Conservation (phyloP, 2,113 vertebrate species). For the Pelvicachromis taeniatus region DNA sequence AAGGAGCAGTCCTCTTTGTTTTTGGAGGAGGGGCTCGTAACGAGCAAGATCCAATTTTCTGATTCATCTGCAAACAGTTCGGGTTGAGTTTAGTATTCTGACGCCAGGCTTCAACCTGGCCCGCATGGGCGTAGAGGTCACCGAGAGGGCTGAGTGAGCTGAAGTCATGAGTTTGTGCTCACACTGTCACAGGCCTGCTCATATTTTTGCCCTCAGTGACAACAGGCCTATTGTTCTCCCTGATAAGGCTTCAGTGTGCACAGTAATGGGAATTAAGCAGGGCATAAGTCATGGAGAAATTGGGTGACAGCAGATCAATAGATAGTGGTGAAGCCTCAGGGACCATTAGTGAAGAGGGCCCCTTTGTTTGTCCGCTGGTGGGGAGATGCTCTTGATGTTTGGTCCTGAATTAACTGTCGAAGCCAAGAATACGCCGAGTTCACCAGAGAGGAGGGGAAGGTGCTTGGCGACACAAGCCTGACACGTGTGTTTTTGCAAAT, state of each 20-base stretch:
- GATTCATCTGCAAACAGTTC: constrained; percentile 61
- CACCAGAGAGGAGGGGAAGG: not conserved
- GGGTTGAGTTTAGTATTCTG: constrained; percentile 46
- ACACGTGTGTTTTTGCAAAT: constrained; percentile 5
- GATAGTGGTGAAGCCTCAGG: constrained; percentile 61
- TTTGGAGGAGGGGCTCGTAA: constrained; percentile 25
- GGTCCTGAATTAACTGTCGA: constrained; percentile 32
- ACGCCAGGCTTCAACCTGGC: not conserved
- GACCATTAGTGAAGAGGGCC: constrained; percentile 64
- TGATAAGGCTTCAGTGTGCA: constrained; percentile 71
- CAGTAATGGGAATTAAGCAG: constrained; percentile 70
- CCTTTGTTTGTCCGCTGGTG: constrained; percentile 63
- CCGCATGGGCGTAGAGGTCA: constrained; percentile 58
- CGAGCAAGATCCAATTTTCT: constrained; percentile 70
- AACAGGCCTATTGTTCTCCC: constrained; percentile 63
- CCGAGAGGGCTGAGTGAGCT: constrained; percentile 42
- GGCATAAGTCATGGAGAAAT: constrained; percentile 70
- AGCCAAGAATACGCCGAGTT: constrained; percentile 22
- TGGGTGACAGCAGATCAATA: constrained; percentile 73
- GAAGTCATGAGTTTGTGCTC: constrained; percentile 64
- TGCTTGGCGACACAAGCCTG: not conserved
- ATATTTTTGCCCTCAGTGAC: constrained; percentile 64
- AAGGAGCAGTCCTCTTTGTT: constrained; percentile 41
- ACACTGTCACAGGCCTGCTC: constrained; percentile 50
- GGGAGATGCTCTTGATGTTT: constrained; percentile 23